phyloP scores from a whole-genome alignment of 2,113 vertebrate genomes.

The Chaetodon trifascialis region DNA sequence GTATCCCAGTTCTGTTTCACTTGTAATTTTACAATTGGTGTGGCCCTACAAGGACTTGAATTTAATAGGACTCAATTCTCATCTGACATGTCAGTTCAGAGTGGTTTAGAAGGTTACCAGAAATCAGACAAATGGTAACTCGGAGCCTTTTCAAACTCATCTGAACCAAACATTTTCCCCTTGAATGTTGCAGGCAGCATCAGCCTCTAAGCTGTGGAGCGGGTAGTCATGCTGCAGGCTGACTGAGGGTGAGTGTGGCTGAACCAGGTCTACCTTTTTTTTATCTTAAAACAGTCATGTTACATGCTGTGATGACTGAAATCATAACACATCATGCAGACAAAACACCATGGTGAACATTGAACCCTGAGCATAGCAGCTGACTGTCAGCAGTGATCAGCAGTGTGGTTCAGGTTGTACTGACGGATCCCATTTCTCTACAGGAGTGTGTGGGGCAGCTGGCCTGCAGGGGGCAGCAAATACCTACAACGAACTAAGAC shows the following conservation, averaged over 20 bases:
- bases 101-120: not conserved
- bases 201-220: not conserved
- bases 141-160: not conserved
- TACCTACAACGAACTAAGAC: accelerated
- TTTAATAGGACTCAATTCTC: not conserved
- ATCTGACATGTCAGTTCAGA: not conserved
- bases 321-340: slow-evolving; percentile 79
- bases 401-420: accelerated
- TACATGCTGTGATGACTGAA: slow-evolving; percentile 49
- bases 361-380: slow-evolving; percentile 45
- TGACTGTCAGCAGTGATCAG: not conserved
- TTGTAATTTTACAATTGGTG: not conserved
- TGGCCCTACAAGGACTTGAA: not conserved
- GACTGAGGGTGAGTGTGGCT: slow-evolving; percentile 5
- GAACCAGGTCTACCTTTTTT: accelerated
- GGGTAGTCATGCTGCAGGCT: not conserved
- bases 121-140: not conserved
- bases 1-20: too few species aligned
- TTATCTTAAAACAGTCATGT: accelerated
- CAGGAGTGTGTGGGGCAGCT: not conserved
- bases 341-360: slow-evolving; percentile 47
- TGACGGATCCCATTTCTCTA: not conserved
- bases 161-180: not conserved
- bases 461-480: not conserved
- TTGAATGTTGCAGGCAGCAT: not conserved